These are phyloP conservation scores for Babylonia areolata DNA, from an alignment of 1,140 invertebrate genomes.

Conservation along the genomic window DNA sequence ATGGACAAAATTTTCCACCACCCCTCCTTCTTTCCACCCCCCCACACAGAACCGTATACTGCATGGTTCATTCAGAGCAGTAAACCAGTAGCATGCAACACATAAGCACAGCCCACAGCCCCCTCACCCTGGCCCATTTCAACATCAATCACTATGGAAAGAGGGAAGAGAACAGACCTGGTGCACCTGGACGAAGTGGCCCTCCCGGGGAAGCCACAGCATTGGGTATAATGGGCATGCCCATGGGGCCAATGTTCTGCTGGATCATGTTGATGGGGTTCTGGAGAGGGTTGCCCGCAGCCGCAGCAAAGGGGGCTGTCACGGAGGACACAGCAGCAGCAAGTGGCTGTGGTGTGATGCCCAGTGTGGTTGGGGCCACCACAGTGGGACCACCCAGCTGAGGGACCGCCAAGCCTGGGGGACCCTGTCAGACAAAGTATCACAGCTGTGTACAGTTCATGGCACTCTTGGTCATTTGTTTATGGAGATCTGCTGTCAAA, in stretches of 20 bases:
- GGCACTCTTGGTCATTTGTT: too few species aligned
- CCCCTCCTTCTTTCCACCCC: too few species aligned
- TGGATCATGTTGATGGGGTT: background rate
- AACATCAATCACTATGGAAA: background rate
- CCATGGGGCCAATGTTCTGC: slow-evolving; percentile 38
- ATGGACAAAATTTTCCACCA: too few species aligned
- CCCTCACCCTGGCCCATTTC: background rate
- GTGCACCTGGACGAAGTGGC: slow-evolving; percentile 20
- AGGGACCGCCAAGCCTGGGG: slow-evolving; percentile 67
- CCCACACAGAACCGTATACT: too few species aligned
- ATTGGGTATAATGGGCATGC: slow-evolving; percentile 37
- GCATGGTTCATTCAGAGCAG: too few species aligned
- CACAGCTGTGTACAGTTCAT: too few species aligned
- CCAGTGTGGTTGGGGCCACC: slow-evolving; percentile 38
- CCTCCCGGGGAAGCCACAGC: slow-evolving; percentile 32
- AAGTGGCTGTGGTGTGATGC: slow-evolving; percentile 50
- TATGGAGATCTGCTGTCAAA: too few species aligned
- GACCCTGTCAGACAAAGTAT: slow-evolving; percentile 53
- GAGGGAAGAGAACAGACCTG: background rate
- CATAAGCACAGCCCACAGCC: slow-evolving; percentile 6
- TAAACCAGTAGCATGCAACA: slow-evolving; percentile 4
- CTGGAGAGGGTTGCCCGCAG: slow-evolving; percentile 34
- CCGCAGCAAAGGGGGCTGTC: slow-evolving; percentile 48
- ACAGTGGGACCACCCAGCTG: slow-evolving; percentile 53
- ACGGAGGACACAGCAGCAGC: slow-evolving; percentile 61